These are phyloP conservation scores for Melinopterus prodromus DNA, from an alignment of 2,888 invertebrate genomes.

Conservation along the genomic window DNA sequence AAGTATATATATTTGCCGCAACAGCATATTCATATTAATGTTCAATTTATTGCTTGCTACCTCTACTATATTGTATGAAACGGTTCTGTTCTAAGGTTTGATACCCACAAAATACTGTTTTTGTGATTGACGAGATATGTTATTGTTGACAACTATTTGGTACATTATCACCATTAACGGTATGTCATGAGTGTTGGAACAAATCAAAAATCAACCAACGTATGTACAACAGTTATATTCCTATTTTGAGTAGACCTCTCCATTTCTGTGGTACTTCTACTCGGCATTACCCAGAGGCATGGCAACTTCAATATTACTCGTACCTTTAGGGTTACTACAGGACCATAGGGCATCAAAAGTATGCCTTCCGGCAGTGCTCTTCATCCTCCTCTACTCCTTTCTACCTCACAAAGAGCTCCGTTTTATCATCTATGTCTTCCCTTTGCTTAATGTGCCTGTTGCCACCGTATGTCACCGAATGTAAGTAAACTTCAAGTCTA, in stretches of 20 bases:
- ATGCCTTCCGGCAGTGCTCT: slow-evolving; percentile 75
- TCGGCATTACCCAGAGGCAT: slow-evolving; percentile 95
- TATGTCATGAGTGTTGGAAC: too few relatives aligned
- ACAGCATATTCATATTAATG: too few relatives aligned
- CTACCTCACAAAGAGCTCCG: slow-evolving; percentile 97
- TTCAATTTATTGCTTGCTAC: too few relatives aligned
- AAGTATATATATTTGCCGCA: too few relatives aligned
- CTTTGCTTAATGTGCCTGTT: slow-evolving; percentile 88
- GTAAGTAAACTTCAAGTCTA: slow-evolving; percentile 69
- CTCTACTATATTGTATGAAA: too few relatives aligned
- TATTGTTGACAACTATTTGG: too few relatives aligned
- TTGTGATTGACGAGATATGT: too few relatives aligned
- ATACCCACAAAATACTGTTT: too few relatives aligned
- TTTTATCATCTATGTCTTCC: slow-evolving; percentile 97
- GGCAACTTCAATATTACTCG: slow-evolving; percentile 79
- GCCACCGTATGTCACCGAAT: slow-evolving; percentile 88
- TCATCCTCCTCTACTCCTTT: slow-evolving; percentile 91
- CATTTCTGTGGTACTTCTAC: slow-evolving; percentile 98
- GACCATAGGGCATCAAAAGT: slow-evolving; percentile 77
- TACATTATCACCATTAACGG: too few relatives aligned
- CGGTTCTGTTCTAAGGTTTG: too few relatives aligned
- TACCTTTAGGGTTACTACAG: slow-evolving; percentile 79
- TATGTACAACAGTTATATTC: background rate
- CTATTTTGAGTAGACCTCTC: slow-evolving; percentile 73
- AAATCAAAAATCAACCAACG: slow-evolving; percentile 8